phyloP scores from a whole-genome alignment of 2,888 invertebrate species.

The Cheilosia impressa region DNA sequence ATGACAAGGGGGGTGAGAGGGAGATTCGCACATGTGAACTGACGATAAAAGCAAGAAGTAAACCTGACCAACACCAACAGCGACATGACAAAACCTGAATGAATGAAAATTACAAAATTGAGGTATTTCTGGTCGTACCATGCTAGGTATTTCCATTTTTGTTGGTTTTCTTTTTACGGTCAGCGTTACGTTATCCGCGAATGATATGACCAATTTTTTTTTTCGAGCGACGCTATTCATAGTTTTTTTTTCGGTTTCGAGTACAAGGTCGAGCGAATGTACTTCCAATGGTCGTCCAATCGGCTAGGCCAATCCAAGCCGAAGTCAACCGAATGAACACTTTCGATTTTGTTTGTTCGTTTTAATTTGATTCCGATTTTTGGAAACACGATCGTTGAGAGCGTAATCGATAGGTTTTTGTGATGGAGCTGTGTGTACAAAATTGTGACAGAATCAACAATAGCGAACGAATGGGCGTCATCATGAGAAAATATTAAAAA shows the following conservation, averaged over 20 bases:
- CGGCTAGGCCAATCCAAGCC: constrained; percentile 24
- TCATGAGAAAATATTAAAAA: constrained; percentile 25
- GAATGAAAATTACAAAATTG: constrained; percentile 62
- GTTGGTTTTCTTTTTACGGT: constrained; percentile 56
- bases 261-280: constrained; percentile 75
- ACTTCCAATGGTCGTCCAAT: constrained; percentile 64
- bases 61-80: neutral
- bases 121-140: constrained; percentile 54
- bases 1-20: neutral
- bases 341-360: constrained; percentile 48
- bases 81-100: constrained; percentile 49
- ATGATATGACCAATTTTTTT: constrained; percentile 70
- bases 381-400: neutral
- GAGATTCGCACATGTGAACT: constrained; percentile 59
- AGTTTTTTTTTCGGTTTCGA: constrained; percentile 53
- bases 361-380: constrained; percentile 30
- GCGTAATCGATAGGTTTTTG: constrained; percentile 20
- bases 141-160: constrained; percentile 64
- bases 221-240: neutral
- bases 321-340: constrained; percentile 54
- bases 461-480: constrained; percentile 26
- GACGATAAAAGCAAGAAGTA: constrained; percentile 1
- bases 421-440: constrained; percentile 1
- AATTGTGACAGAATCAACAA: constrained; percentile 31
- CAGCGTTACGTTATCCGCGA: constrained; percentile 64